Evolutionary conservation across 2,888 invertebrate species (phyloP).

Genomic region (Drosophila mulleri): DNA sequence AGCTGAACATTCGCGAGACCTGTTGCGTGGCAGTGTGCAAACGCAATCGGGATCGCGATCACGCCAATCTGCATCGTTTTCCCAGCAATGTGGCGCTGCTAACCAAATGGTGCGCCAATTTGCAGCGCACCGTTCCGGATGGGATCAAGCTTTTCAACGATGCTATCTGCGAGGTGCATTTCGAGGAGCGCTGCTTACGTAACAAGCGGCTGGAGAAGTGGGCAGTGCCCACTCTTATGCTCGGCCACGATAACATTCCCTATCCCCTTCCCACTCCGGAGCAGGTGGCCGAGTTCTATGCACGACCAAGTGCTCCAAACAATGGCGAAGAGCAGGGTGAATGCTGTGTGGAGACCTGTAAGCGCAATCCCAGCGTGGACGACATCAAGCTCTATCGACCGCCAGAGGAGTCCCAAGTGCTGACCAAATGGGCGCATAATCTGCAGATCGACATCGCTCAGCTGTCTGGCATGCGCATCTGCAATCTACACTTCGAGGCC

Average conservation of each 20-base stretch:
- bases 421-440: conserved; percentile 82
- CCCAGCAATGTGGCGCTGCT: conserved; percentile 76
- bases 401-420: conserved; percentile 76
- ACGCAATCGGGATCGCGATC: conserved; percentile 81
- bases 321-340: conserved; percentile 81
- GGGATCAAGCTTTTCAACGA: conserved; percentile 81
- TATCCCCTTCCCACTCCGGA: conserved; percentile 74
- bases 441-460: conserved; percentile 68
- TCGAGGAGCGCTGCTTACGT: conserved; percentile 80
- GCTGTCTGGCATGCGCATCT: conserved; percentile 68
- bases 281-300: conserved; percentile 76
- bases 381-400: conserved; percentile 80
- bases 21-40: conserved; percentile 80
- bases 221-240: conserved; percentile 77
- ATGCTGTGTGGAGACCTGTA: conserved; percentile 78
- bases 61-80: conserved; percentile 81
- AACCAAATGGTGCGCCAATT: conserved; percentile 80
- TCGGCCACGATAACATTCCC: conserved; percentile 72
- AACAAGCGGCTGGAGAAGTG: conserved; percentile 82
- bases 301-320: conserved; percentile 71
- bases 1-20: conserved; percentile 81
- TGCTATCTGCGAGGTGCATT: conserved; percentile 82
- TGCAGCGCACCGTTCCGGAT: conserved; percentile 78
- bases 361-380: conserved; percentile 81
- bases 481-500: conserved; percentile 80